Evolutionary conservation across 2,888 invertebrate species (phyloP).

Genomic region (Zygogramma bicolorata): DNA sequence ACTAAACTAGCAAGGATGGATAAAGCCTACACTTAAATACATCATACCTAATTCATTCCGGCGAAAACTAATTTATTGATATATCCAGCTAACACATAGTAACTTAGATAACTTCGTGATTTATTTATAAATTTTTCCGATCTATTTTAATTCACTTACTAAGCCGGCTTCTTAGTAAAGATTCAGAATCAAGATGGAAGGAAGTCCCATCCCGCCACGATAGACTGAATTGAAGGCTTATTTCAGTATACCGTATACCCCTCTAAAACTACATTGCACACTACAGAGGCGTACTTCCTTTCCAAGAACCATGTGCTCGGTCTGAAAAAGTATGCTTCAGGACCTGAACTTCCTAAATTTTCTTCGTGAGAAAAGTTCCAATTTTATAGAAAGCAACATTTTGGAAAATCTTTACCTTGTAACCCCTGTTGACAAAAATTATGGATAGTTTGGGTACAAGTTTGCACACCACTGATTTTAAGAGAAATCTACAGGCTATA

Average conservation of each 20-base stretch:
- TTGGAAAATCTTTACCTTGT: slow-evolving; percentile 33
- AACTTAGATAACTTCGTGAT: slow-evolving; percentile 49
- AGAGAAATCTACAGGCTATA: slow-evolving; percentile 35
- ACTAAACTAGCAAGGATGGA: slow-evolving; percentile 64
- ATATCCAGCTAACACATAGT: slow-evolving; percentile 60
- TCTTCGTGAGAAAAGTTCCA: not conserved
- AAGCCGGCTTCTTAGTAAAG: slow-evolving; percentile 77
- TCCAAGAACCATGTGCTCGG: slow-evolving; percentile 40
- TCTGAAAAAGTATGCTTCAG: not conserved
- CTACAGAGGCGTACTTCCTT: slow-evolving; percentile 66
- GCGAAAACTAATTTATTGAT: slow-evolving; percentile 73
- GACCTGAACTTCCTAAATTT: not conserved
- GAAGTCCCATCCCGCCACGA: slow-evolving; percentile 75
- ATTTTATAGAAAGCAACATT: not conserved
- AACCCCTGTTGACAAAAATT: slow-evolving; percentile 16
- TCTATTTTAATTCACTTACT: slow-evolving; percentile 70
- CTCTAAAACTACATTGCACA: slow-evolving; percentile 71
- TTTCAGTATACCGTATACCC: slow-evolving; percentile 67
- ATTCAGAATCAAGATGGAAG: slow-evolving; percentile 85
- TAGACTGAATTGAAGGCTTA: slow-evolving; percentile 68
- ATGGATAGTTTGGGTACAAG: slow-evolving; percentile 16
- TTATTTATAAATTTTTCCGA: slow-evolving; percentile 50
- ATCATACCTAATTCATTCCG: slow-evolving; percentile 82
- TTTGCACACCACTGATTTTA: slow-evolving; percentile 44
- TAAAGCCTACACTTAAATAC: slow-evolving; percentile 65